Evolutionary conservation across 2,888 invertebrate genomes (phyloP).

Genomic region (Caenorhabditis becei): DNA sequence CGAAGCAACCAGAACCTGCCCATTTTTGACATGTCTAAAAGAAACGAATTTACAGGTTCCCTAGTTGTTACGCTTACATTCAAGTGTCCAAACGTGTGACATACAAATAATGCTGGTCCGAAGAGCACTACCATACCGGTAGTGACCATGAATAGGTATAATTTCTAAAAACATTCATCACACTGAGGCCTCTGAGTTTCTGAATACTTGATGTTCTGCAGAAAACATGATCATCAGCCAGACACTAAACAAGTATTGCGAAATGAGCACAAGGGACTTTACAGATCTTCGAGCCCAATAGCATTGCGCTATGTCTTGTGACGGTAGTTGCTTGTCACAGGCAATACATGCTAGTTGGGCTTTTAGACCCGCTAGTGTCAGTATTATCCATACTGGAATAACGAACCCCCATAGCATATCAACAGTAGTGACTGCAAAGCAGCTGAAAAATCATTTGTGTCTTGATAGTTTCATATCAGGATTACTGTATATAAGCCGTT

Average conservation of each 20-base stretch:
- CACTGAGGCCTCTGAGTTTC: not conserved
- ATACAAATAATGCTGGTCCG: slow-evolving; percentile 68
- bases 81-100: slow-evolving; percentile 69
- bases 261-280: slow-evolving; percentile 55
- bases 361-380: slow-evolving; percentile 62
- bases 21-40: slow-evolving; percentile 68
- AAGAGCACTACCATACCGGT: slow-evolving; percentile 55
- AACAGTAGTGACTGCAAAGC: slow-evolving; percentile 65
- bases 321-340: slow-evolving; percentile 64
- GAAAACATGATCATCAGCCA: slow-evolving; percentile 65
- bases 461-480: too few relatives aligned
- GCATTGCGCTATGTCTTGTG: slow-evolving; percentile 66
- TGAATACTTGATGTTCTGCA: slow-evolving; percentile 63
- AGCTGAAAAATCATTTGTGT: slow-evolving; percentile 47
- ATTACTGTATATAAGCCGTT: slow-evolving; percentile 59
- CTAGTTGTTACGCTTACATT: slow-evolving; percentile 50
- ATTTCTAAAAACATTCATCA: slow-evolving; percentile 37
- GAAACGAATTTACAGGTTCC: not conserved
- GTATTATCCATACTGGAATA: slow-evolving; percentile 70
- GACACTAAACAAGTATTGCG: slow-evolving; percentile 58
- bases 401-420: slow-evolving; percentile 72
- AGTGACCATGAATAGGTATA: slow-evolving; percentile 63
- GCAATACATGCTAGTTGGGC: slow-evolving; percentile 70
- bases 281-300: slow-evolving; percentile 71
- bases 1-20: slow-evolving; percentile 61